phyloP scores from a whole-genome alignment of 2,888 invertebrate genomes.

The Ophonus ardosiacus region DNA sequence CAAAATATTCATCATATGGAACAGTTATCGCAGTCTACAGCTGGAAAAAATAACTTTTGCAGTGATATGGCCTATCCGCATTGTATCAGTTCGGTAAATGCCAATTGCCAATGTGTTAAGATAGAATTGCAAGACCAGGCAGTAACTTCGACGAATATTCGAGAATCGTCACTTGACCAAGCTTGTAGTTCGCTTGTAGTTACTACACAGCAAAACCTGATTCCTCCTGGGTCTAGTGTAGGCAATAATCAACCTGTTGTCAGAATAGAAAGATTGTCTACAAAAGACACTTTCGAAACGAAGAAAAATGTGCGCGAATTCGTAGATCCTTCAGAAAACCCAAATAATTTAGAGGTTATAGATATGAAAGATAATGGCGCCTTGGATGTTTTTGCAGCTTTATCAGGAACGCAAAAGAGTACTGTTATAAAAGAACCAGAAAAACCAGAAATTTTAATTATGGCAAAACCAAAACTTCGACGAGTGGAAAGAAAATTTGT shows the following conservation, averaged over 20 bases:
- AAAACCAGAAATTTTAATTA: conserved; percentile 71
- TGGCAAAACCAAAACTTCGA: conserved; percentile 87
- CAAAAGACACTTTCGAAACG: conserved; percentile 79
- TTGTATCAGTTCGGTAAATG: conserved; percentile 51
- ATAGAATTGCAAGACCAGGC: conserved; percentile 54
- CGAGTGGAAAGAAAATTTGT: conserved; percentile 90
- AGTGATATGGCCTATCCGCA: conserved; percentile 48
- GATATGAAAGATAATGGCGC: conserved; percentile 79
- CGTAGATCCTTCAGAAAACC: conserved; percentile 79
- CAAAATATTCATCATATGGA: conserved; percentile 65
- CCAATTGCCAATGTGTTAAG: conserved; percentile 26
- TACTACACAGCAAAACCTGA: conserved; percentile 69
- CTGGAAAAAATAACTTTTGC: conserved; percentile 30
- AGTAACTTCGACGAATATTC: conserved; percentile 58
- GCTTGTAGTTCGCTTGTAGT: conserved; percentile 81
- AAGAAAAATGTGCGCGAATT: conserved; percentile 82
- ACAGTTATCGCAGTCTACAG: conserved; percentile 68
- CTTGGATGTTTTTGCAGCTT: conserved; percentile 73
- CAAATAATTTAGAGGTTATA: conserved; percentile 79
- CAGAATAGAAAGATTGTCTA: conserved; percentile 80
- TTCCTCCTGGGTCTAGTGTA: conserved; percentile 60
- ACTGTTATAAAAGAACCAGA: conserved; percentile 71
- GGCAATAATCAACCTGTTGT: conserved; percentile 78
- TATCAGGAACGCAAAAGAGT: conserved; percentile 72
- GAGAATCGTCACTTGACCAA: conserved; percentile 80